Evolutionary conservation across 1,140 invertebrate species (phyloP).

Genomic region (Solenopsis fugax): DNA sequence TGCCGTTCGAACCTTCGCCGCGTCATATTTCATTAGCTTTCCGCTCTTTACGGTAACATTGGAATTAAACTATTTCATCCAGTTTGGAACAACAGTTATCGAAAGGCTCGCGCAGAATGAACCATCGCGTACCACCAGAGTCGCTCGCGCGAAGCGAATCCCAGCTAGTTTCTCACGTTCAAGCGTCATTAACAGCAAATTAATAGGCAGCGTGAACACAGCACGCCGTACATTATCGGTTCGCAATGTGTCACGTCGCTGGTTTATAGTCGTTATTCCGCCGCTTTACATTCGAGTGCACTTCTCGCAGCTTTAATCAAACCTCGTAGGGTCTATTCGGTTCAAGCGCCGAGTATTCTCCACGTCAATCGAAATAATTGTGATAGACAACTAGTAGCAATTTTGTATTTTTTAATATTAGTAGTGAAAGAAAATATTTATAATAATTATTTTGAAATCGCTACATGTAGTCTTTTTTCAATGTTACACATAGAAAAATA

Average conservation of each 20-base stretch:
- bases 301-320: conserved; percentile 40
- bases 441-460: neutral
- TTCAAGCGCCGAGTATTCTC: conserved; percentile 19
- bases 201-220: conserved; percentile 56
- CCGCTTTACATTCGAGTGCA: conserved; percentile 52
- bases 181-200: conserved; percentile 50
- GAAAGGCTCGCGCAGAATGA: conserved; percentile 17
- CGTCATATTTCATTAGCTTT: conserved; percentile 2
- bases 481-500: neutral
- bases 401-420: neutral
- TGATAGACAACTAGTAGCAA: neutral
- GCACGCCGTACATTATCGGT: conserved; percentile 44
- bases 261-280: conserved; percentile 54
- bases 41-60: conserved; percentile 6
- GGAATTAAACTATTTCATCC: conserved; percentile 36
- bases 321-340: conserved; percentile 17
- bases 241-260: conserved; percentile 29
- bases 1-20: neutral
- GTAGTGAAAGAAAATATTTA: neutral
- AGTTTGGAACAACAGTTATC: conserved; percentile 29
- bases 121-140: neutral
- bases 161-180: conserved; percentile 32
- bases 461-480: neutral
- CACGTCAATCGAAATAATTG: conserved; percentile 36
- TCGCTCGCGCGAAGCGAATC: conserved; percentile 4